phyloP scores from a whole-genome alignment of 2,888 invertebrate genomes.

The Sarcophaga caerulescens region DNA sequence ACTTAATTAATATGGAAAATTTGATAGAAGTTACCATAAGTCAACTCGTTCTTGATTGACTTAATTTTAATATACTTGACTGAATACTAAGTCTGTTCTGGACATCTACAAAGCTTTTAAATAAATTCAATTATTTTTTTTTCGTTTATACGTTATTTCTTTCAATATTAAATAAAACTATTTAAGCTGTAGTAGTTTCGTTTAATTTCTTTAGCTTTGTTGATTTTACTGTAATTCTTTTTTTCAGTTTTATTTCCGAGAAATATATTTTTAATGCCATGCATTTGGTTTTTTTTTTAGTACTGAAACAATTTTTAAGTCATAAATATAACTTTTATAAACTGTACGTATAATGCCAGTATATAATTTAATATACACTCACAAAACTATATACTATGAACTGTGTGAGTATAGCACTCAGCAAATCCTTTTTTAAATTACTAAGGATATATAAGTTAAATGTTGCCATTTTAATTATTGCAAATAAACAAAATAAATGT shows the following conservation, averaged over 20 bases:
- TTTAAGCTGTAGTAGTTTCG: neutral
- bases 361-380: slow-evolving; percentile 44
- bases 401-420: slow-evolving; percentile 4
- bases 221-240: neutral
- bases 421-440: slow-evolving; percentile 54
- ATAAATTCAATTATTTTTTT: neutral
- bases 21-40: too few relatives aligned
- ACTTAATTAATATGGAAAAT: too few relatives aligned
- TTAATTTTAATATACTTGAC: too few relatives aligned
- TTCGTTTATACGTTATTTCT: neutral
- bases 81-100: too few relatives aligned
- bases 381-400: slow-evolving; percentile 23
- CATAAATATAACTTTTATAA: slow-evolving; percentile 33
- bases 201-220: neutral
- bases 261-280: neutral
- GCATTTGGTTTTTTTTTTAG: neutral
- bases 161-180: too few relatives aligned
- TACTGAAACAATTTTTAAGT: slow-evolving; percentile 13
- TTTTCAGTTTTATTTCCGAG: neutral
- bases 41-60: too few relatives aligned
- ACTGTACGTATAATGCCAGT: slow-evolving; percentile 3
- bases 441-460: slow-evolving; percentile 53
- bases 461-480: slow-evolving; percentile 54
- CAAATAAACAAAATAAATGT: slow-evolving; percentile 45
- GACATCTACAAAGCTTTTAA: too few relatives aligned